Conservation (phyloP, 1,140 invertebrate species). For the Drosophila nigrodunni region DNA sequence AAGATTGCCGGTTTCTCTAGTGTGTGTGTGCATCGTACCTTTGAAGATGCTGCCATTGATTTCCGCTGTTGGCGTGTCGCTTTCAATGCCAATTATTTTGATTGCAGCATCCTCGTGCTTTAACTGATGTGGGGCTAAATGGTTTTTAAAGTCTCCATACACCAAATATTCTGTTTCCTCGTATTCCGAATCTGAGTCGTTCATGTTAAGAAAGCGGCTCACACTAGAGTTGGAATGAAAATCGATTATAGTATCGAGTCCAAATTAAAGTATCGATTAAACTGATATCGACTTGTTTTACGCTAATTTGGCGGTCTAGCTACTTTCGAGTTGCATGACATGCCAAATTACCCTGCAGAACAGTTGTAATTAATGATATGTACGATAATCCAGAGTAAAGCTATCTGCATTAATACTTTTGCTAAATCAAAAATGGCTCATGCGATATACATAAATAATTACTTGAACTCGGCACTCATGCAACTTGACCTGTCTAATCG, state of each 20-base stretch:
- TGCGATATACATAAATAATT: neutral
- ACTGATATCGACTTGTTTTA: too few relatives aligned
- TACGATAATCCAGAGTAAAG: too few relatives aligned
- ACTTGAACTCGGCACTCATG: neutral
- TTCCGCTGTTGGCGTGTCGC: conserved; percentile 86
- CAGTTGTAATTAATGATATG: too few relatives aligned
- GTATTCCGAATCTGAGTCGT: conserved; percentile 77
- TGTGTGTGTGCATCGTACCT: conserved; percentile 43
- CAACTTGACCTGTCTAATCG: neutral
- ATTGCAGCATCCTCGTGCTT: conserved; percentile 67
- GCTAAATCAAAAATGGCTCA: neutral
- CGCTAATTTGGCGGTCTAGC: neutral
- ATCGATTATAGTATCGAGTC: too few relatives aligned
- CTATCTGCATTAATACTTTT: too few relatives aligned
- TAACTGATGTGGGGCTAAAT: conserved; percentile 64
- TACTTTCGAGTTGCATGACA: neutral
- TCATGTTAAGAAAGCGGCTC: conserved; percentile 43
- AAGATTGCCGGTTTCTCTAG: neutral
- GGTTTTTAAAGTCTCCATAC: conserved; percentile 79
- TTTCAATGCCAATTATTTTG: conserved; percentile 86
- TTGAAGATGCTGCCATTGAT: conserved; percentile 86
- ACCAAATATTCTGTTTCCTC: conserved; percentile 78
- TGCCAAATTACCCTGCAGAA: neutral
- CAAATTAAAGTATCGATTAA: too few relatives aligned
- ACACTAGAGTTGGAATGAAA: neutral